Percentiles rank a stretch among this genome's conserved stretches.
Evolutionary conservation across 2,113 vertebrate species (phyloP).

Genomic region (Mustelus asterias): DNA sequence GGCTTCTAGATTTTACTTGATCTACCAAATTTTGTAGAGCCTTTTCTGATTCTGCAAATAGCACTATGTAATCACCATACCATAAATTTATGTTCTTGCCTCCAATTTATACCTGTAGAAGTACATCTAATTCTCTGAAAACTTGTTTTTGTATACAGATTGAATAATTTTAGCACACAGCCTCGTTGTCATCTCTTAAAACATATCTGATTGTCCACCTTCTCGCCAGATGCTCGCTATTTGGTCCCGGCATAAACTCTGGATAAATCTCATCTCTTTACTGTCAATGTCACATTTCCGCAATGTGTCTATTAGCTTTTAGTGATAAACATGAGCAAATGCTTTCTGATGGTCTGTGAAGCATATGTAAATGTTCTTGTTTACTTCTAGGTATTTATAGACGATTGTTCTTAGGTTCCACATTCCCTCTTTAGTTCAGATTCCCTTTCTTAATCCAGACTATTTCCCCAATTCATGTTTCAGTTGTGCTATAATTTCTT

Average conservation of each 20-base stretch:
- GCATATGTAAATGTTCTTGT: not conserved
- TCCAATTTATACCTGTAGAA: not conserved
- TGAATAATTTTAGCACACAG: not conserved
- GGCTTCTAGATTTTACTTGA: not conserved
- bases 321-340: not conserved
- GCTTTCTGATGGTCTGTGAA: not conserved
- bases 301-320: not conserved
- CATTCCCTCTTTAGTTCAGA: not conserved
- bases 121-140: not conserved
- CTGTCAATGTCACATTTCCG: not conserved
- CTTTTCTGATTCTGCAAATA: not conserved
- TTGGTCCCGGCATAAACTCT: not conserved
- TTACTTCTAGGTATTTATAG: not conserved
- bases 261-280: not conserved
- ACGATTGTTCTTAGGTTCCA: not conserved
- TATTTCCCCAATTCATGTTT: not conserved
- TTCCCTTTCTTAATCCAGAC: not conserved
- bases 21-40: not conserved
- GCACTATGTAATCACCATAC: not conserved
- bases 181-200: not conserved
- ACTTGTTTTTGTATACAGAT: not conserved
- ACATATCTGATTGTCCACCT: not conserved
- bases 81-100: not conserved
- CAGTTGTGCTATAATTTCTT: not conserved
- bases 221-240: not conserved